Evolutionary conservation across 2,888 invertebrate genomes (phyloP).

Genomic region (Athalia rosae): DNA sequence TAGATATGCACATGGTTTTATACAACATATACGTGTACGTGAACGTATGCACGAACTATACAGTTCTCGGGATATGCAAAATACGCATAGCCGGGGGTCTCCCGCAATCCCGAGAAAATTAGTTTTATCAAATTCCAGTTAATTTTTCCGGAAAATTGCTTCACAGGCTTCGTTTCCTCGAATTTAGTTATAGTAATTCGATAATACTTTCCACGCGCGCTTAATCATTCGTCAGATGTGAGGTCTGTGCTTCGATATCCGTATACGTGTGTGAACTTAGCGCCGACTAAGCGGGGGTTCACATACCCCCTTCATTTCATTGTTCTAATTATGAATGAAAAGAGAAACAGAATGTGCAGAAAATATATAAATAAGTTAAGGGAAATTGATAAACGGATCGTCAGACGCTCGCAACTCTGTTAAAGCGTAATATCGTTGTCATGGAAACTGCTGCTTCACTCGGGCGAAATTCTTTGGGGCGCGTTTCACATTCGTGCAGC

Average conservation of each 20-base stretch:
- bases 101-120: background rate
- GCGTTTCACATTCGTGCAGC: slow-evolving; percentile 13
- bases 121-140: slow-evolving; percentile 26
- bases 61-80: slow-evolving; percentile 31
- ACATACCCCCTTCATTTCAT: too few species aligned
- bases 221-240: slow-evolving; percentile 2
- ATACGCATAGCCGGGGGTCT: background rate
- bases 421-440: slow-evolving; percentile 16
- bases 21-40: background rate
- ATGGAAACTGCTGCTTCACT: slow-evolving; percentile 30
- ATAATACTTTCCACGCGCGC: background rate
- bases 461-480: slow-evolving; percentile 13
- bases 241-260: too few species aligned
- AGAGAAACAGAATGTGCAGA: background rate
- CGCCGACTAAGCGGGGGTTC: too few species aligned
- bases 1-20: background rate
- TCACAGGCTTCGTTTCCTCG: slow-evolving; percentile 8
- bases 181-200: slow-evolving; percentile 19
- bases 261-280: too few species aligned
- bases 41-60: background rate
- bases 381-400: background rate
- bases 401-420: slow-evolving; percentile 7
- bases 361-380: background rate
- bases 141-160: slow-evolving; percentile 29
- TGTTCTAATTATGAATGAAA: background rate